Percentiles rank a stretch among this genome's conserved stretches.
Conservation (phyloP, 2,113 vertebrate genomes). For the Hoplias malabaricus region DNA sequence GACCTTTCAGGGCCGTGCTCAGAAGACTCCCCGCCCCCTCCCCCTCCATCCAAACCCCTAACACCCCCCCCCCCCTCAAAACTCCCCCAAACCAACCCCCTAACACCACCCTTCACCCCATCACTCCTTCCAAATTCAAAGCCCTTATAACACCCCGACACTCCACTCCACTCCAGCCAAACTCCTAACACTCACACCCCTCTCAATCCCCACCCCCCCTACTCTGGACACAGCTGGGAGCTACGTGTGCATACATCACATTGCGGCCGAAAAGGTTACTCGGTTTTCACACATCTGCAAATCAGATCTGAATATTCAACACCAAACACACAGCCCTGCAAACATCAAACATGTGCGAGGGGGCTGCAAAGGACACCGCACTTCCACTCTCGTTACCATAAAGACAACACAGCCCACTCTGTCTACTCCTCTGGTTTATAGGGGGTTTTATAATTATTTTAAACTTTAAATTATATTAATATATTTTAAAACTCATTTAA, state of each 20-base stretch:
- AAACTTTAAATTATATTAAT: background rate
- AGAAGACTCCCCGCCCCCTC: no score
- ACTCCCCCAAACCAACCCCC: slow-evolving; percentile 27
- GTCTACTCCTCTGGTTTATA: no score
- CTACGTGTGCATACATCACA: slow-evolving; percentile 70
- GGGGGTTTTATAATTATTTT: background rate
- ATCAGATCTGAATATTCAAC: slow-evolving; percentile 72
- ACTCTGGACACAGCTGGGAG: slow-evolving; percentile 67
- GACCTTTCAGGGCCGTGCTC: slow-evolving; percentile 81
- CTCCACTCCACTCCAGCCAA: no score
- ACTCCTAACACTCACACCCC: slow-evolving; percentile 62
- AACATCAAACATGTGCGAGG: slow-evolving; percentile 39
- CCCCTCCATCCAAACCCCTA: no score
- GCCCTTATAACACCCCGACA: slow-evolving; percentile 55
- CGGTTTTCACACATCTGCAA: slow-evolving; percentile 67
- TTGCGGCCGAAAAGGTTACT: slow-evolving; percentile 70
- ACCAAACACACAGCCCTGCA: slow-evolving; percentile 35
- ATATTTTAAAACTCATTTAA: no score
- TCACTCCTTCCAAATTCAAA: slow-evolving; percentile 62
- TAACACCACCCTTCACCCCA: slow-evolving; percentile 63
- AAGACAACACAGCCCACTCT: background rate
- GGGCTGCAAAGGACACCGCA: slow-evolving; percentile 51
- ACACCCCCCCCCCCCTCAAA: slow-evolving; percentile 52
- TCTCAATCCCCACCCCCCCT: slow-evolving; percentile 55
- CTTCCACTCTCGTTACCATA: background rate